A percentile compares a stretch with the other conserved stretches of the same genome.
phyloP scores from a whole-genome alignment of 2,113 vertebrate species.

The Brachypodius melanocephalos region DNA sequence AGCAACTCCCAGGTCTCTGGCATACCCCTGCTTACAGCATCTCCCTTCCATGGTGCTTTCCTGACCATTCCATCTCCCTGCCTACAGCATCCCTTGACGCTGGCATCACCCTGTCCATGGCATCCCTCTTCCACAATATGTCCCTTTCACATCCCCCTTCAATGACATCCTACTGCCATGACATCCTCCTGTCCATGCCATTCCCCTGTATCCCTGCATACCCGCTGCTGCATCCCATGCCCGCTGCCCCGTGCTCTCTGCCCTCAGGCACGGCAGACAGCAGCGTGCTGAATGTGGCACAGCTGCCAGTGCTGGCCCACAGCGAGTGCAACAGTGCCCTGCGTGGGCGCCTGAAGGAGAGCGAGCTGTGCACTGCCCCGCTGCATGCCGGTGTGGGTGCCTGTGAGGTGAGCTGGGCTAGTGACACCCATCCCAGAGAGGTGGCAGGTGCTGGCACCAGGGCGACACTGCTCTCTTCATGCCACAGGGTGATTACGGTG shows the following conservation, averaged over 20 bases:
- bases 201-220: background rate
- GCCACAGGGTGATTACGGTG: constrained; percentile 89
- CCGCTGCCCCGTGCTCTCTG: rapidly evolving
- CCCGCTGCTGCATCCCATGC: too few species aligned
- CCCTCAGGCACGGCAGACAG: constrained; percentile 77
- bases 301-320: constrained; percentile 82
- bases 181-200: background rate
- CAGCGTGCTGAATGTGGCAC: constrained; percentile 83
- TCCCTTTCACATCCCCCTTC: too few species aligned
- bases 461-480: background rate
- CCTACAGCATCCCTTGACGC: background rate
- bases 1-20: too few species aligned
- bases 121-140: background rate
- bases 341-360: constrained; percentile 82
- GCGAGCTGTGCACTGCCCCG: constrained; percentile 87
- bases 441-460: rapidly evolving
- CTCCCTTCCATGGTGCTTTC: background rate
- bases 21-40: background rate
- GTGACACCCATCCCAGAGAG: rapidly evolving
- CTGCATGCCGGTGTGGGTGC: constrained; percentile 81
- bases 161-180: background rate
- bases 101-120: background rate
- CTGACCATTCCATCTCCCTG: background rate
- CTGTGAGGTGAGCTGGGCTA: constrained; percentile 81
- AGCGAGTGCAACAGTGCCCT: constrained; percentile 81